Conservation (phyloP, 2,888 invertebrate genomes). For the Tetragonula carbonaria region DNA sequence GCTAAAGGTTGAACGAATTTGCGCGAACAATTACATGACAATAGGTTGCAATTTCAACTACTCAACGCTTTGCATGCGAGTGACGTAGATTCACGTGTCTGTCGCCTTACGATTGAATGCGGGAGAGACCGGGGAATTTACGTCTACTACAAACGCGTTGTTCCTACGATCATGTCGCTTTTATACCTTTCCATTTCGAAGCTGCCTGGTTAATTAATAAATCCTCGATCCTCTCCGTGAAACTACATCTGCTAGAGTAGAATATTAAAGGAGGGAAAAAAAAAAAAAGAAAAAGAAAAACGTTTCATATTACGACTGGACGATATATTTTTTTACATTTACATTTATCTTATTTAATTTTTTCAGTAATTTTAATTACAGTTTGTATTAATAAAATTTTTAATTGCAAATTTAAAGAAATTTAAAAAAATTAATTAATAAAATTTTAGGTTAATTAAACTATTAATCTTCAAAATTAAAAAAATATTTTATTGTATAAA, state of each 20-base stretch:
- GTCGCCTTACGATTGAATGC: conserved; percentile 5
- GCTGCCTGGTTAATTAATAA: background rate
- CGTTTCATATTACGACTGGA: too few species aligned
- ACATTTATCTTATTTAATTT: too few species aligned
- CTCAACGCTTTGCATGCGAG: conserved; percentile 29
- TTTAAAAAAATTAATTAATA: too few species aligned
- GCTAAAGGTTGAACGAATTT: conserved; percentile 42
- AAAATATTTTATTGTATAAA: too few species aligned
- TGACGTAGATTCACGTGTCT: conserved; percentile 38
- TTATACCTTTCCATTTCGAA: background rate
- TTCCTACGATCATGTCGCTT: background rate
- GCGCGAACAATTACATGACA: conserved; percentile 43
- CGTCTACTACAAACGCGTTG: background rate
- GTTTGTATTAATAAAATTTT: too few species aligned
- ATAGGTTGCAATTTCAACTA: conserved; percentile 40
- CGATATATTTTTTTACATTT: too few species aligned
- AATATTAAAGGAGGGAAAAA: too few species aligned
- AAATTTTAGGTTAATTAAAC: too few species aligned
- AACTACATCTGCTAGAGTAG: background rate
- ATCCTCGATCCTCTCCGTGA: background rate
- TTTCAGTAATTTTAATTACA: too few species aligned
- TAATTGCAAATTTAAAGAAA: too few species aligned
- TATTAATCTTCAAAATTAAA: too few species aligned
- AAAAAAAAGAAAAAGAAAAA: too few species aligned
- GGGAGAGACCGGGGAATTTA: conserved; percentile 1